These are phyloP conservation scores for Romanogobio albipinnatus DNA, from an alignment of 2,113 vertebrate genomes.

Conservation along the genomic window DNA sequence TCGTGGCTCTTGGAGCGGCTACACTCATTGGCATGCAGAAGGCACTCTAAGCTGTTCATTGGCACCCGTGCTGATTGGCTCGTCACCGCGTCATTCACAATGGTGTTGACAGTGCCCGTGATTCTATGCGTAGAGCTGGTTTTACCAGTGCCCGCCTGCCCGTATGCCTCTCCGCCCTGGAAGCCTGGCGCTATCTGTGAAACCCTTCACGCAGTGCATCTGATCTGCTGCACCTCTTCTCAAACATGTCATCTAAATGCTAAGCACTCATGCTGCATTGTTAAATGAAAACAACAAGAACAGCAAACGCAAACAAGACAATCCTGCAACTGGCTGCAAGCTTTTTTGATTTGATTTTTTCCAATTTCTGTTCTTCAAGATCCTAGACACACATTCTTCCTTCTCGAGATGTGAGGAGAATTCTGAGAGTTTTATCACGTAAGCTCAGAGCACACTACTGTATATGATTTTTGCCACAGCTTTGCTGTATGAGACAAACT, in stretches of 20 bases:
- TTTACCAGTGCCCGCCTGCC: conserved; percentile 65
- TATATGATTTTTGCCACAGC: background rate
- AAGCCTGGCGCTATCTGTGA: conserved; percentile 57
- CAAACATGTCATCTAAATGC: conserved; percentile 83
- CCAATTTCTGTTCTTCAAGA: conserved; percentile 28
- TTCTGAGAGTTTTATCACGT: conserved; percentile 8
- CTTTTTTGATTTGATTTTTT: conserved; percentile 69
- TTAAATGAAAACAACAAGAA: conserved; percentile 77
- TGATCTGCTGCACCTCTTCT: conserved; percentile 75
- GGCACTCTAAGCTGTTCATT: conserved; percentile 41
- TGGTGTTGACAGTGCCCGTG: conserved; percentile 59
- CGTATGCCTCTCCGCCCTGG: conserved; percentile 58
- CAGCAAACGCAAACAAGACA: conserved; percentile 70
- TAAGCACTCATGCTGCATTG: conserved; percentile 77
- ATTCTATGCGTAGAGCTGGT: conserved; percentile 60
- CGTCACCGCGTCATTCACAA: conserved; percentile 69
- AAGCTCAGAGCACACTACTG: background rate
- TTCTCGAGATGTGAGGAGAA: conserved; percentile 26
- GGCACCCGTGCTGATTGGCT: conserved; percentile 49
- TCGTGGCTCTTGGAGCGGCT: conserved; percentile 13
- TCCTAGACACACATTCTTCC: background rate
- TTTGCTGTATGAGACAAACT: conserved; percentile 4
- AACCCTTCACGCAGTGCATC: conserved; percentile 67
- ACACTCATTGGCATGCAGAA: conserved; percentile 46
- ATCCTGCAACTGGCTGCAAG: conserved; percentile 62